Evolutionary conservation across 2,888 invertebrate species (phyloP), one percentile per base, ranked within the genome.

Genomic region (Diarsia brunnea): DNA sequence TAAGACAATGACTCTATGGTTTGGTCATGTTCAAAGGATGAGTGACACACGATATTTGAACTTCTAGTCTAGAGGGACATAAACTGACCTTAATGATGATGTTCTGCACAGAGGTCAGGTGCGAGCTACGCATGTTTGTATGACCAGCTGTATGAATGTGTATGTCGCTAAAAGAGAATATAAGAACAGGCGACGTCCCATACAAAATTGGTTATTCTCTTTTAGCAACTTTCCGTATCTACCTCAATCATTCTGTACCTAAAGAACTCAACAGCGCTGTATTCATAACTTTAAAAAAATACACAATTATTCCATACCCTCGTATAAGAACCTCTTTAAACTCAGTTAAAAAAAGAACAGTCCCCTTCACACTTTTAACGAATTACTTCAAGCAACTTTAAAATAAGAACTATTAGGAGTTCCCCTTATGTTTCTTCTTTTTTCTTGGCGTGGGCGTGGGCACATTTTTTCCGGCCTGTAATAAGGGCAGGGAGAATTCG

Each of bases 401-500:
- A 84, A 85, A 80, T 79, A 83, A 82, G 75, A 69, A 76, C 84
- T 84, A 85, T 82, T 84, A 82, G 64, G 63, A 51, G 38, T 74
- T 67, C 72, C 80, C 87, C 78, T 72, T 45, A 21, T 0, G 53
- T 27, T 16, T 47, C 43, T 90, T 90, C 87, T 91, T 90, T 88
- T 90, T 91, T 93, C 91, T 90, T 90, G 76, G 65, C 71, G 65
- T 38, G 21, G 76, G 65, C 71, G 65, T 38, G 21, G 38, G 51
- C 81, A 73, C 81, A 76, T 83, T 90, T 90, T 90, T 79, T 82
- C 67, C 58, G 47, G 72, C 75, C 73, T 86, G 89, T 93, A 92
- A 93, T 93, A 93, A 93, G 91, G 90, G 91, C 91, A 92, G 95
- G 94, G 93, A 93, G 92, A 93, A 93, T 94, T 95, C 94, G 89